These are phyloP conservation scores for Leucopternis melanops DNA, from an alignment of 2,113 vertebrate species.

Conservation along the genomic window DNA sequence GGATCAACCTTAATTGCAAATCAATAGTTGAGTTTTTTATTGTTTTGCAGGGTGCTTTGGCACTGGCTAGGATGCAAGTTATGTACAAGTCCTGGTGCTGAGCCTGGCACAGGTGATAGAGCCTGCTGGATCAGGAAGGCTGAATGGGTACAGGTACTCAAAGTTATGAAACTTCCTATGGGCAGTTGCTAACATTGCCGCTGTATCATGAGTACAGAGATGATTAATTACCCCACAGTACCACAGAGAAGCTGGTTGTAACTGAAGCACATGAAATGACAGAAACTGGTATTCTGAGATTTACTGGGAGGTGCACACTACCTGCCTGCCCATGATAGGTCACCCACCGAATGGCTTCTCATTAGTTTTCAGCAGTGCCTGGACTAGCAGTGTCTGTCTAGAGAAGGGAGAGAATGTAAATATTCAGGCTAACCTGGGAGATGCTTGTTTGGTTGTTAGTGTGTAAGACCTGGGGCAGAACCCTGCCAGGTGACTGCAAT, in stretches of 20 bases:
- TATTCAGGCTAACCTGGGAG: not conserved
- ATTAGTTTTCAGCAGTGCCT: not conserved
- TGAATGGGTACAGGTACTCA: not conserved
- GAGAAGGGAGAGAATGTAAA: not conserved
- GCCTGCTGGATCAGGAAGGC: not conserved
- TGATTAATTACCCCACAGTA: not conserved
- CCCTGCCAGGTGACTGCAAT: not conserved
- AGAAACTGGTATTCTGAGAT: not conserved
- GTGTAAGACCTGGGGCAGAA: not conserved
- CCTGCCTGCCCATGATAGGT: not conserved
- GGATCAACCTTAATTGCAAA: not conserved
- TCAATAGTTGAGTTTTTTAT: not conserved
- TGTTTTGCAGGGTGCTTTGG: not conserved
- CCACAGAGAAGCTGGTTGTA: not conserved
- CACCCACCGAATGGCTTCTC: not conserved
- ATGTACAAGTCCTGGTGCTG: not conserved
- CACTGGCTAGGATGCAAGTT: not conserved
- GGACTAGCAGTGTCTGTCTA: not conserved
- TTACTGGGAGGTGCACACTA: not conserved
- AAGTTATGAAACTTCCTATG: rapidly evolving
- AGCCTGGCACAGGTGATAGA: not conserved
- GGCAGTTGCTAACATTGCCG: not conserved
- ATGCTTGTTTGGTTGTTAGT: not conserved
- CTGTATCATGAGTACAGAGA: not conserved
- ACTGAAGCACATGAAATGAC: not conserved